Conservation (phyloP, 2,797 vertebrate genomes). For the Lagocephalus sceleratus region DNA sequence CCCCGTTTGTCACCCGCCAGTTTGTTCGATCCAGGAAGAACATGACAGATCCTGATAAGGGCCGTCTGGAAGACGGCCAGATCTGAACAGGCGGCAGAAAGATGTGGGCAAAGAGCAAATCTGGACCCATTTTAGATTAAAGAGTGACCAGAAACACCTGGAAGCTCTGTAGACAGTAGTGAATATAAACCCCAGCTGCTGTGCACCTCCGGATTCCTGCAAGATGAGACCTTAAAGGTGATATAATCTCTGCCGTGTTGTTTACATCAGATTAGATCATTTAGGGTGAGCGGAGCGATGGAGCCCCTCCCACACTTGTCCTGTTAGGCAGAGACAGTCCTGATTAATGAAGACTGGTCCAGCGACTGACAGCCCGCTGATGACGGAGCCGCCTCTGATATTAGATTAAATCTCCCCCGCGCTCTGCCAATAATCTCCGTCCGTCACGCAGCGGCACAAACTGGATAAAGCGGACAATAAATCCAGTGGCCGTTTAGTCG, state of each 20-base stretch:
- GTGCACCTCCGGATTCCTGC: neutral
- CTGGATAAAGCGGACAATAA: slow-evolving; percentile 34
- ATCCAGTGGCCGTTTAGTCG: slow-evolving; percentile 52
- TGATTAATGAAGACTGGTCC: slow-evolving; percentile 72
- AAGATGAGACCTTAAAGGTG: neutral
- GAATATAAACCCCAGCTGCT: no score
- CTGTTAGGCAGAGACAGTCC: slow-evolving; percentile 28
- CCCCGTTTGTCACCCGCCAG: slow-evolving; percentile 53
- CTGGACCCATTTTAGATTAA: slow-evolving; percentile 4
- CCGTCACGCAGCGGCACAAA: slow-evolving; percentile 50
- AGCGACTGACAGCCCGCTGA: slow-evolving; percentile 61
- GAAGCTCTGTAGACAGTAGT: neutral
- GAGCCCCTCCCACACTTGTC: slow-evolving; percentile 35
- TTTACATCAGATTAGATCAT: neutral
- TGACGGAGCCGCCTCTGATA: slow-evolving; percentile 52
- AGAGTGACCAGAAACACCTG: neutral
- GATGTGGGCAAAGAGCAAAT: slow-evolving; percentile 17
- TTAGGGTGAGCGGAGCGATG: slow-evolving; percentile 16
- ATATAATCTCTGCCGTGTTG: neutral
- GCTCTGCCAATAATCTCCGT: slow-evolving; percentile 56
- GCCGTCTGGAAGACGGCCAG: slow-evolving; percentile 35
- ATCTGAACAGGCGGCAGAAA: slow-evolving; percentile 30
- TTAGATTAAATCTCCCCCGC: slow-evolving; percentile 65
- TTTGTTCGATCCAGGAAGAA: slow-evolving; percentile 45
- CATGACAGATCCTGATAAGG: slow-evolving; percentile 41